Base-by-base conservation (phyloP, 2,797 vertebrate species). In the Austrolebias charrua region DNA sequence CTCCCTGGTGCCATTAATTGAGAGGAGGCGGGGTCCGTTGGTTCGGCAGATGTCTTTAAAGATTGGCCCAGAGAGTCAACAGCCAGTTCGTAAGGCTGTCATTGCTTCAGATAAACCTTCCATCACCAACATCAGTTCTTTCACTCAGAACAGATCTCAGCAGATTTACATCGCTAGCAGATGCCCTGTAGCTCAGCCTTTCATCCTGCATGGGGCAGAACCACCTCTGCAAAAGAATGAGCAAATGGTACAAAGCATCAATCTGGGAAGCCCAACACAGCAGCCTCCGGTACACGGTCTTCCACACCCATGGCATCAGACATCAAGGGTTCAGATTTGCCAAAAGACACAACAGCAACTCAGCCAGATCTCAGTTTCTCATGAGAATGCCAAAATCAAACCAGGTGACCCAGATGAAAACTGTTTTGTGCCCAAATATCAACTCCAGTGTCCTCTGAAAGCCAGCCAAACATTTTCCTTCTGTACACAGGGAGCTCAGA, bases 31-130 rank as follows among this genome's bases (percentile, higher is more conserved):
- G 50, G 97, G 98, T 0, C 96, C 98, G 5, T 90, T 99, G 70
- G 93, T 97, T 51, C 93, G 96, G 28, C 98, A 99, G 50, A 99
- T 99, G 93, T 99, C 96, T 83, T 88, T 99, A 85, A 98, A 95
- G 85, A 95, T 99, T 67, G 85, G 93, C 75, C 92, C 95, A 2
- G 97, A 99, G 75, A 93, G 78, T 85, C 94, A 92, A 31, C 92
- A 92, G 58, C 69, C 93, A 47, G 81, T 90, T 42, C 78, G 80
- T 6, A 94, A 94, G 85, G 76, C 78, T 0, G 77, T 85, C 6
- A 33, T 89, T 28, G 90, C 94, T 1, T 82, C 95, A 45, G 94
- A 94, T 54, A 89, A 90, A 66, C 31, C 79, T 71, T 76, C 89
- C 19, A 75, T 82, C 38, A 20, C 89, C 0, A 93, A 93, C 47